phyloP scores from a whole-genome alignment of 1,140 invertebrate genomes.

The Phymastichus coffea region DNA sequence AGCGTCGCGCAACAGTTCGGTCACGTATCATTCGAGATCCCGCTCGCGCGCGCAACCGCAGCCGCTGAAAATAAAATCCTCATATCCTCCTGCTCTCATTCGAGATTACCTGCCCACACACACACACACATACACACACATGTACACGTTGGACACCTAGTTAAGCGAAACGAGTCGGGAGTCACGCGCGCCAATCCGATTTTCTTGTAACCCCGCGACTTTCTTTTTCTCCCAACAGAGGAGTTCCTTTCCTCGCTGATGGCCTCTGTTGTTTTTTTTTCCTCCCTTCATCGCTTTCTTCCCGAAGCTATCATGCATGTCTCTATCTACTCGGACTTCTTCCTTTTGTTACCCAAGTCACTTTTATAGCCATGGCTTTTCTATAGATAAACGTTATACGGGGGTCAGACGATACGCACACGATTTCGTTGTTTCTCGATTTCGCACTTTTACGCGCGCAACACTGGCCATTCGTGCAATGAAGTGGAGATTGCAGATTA shows the following conservation, averaged over 20 bases:
- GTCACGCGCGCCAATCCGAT: slow-evolving; percentile 15
- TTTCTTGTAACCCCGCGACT: slow-evolving; percentile 9
- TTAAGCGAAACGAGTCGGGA: slow-evolving; percentile 15
- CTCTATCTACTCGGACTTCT: slow-evolving; percentile 7
- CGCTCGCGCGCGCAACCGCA: too few species aligned
- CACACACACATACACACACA: too few species aligned
- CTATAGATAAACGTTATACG: slow-evolving; percentile 20
- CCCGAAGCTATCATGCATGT: neutral
- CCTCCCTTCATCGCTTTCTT: neutral
- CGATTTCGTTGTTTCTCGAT: slow-evolving; percentile 9
- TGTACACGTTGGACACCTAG: neutral
- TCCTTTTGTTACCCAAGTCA: neutral
- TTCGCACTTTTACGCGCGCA: neutral
- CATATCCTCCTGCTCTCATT: neutral
- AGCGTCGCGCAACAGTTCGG: slow-evolving; percentile 8
- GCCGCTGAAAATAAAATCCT: slow-evolving; percentile 13
- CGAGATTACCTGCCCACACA: too few species aligned
- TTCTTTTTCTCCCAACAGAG: neutral
- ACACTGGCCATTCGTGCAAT: too few species aligned
- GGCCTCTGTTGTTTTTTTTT: neutral
- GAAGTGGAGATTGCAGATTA: too few species aligned
- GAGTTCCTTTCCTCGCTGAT: neutral
- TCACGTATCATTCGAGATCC: slow-evolving; percentile 21
- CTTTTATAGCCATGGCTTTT: neutral
- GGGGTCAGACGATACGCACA: neutral